Evolutionary conservation across 2,113 vertebrate species (phyloP).

Genomic region (Vombatus ursinus): DNA sequence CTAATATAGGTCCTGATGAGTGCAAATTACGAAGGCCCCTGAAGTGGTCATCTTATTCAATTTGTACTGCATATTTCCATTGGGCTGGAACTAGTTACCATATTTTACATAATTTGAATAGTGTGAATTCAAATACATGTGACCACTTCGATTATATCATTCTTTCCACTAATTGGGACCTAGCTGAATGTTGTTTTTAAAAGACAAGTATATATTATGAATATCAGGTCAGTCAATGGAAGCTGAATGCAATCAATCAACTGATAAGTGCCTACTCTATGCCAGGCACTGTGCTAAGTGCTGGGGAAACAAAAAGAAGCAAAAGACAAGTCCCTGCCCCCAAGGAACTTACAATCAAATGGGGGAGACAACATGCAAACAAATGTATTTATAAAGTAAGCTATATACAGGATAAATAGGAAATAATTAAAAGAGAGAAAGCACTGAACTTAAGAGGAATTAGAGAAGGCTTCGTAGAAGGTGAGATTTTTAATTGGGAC

Average conservation of each 20-base stretch:
- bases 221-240: not conserved
- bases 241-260: not conserved
- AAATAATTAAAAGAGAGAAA: not conserved
- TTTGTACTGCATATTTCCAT: not conserved
- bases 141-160: not conserved
- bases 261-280: not conserved
- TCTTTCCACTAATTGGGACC: not conserved
- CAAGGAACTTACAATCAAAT: not conserved
- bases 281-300: not conserved
- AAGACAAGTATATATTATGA: not conserved
- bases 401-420: not conserved
- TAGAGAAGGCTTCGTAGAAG: not conserved
- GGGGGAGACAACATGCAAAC: not conserved
- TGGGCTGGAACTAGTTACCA: not conserved
- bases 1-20: not conserved
- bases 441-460: not conserved
- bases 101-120: not conserved
- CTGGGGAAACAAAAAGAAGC: not conserved
- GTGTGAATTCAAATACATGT: not conserved
- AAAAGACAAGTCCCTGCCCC: not conserved
- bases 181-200: not conserved
- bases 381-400: not conserved
- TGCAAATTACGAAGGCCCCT: not conserved
- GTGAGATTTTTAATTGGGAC: not conserved
- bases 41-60: not conserved